phyloP scores from a whole-genome alignment of 2,113 vertebrate species.

The Bombycilla garrulus region DNA sequence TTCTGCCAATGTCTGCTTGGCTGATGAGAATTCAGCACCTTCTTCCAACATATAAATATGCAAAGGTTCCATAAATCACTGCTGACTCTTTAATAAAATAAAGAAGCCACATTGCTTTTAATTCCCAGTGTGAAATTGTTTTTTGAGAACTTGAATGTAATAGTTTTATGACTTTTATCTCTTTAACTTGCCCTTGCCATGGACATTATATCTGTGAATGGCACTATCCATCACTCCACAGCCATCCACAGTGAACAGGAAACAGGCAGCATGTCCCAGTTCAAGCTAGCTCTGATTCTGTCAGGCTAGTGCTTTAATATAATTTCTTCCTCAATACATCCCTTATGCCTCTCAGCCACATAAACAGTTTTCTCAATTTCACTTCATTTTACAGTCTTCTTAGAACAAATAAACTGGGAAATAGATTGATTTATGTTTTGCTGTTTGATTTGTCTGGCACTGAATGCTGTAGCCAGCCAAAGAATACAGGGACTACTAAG shows the following conservation, averaged over 20 bases:
- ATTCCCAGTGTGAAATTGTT: not conserved
- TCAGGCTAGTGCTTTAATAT: not conserved
- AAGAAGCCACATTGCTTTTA: not conserved
- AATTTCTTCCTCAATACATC: not conserved
- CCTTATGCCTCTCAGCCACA: not conserved
- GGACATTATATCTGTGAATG: not conserved
- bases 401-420: constrained; percentile 12
- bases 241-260: not conserved
- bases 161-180: not conserved
- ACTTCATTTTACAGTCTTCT: not conserved
- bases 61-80: not conserved
- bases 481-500: not conserved
- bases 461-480: not conserved
- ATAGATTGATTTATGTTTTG: not conserved
- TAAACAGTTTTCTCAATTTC: not conserved
- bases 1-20: constrained; percentile 33
- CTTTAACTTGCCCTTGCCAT: not conserved
- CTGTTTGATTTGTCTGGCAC: not conserved
- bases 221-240: not conserved
- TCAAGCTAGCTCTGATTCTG: not conserved
- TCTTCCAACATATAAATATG: not conserved
- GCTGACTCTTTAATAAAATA: not conserved
- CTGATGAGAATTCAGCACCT: not conserved
- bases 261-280: not conserved
- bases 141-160: not conserved